Evolutionary conservation across 2,797 vertebrate species (phyloP).

Genomic region (Tauraco hartlaubi): DNA sequence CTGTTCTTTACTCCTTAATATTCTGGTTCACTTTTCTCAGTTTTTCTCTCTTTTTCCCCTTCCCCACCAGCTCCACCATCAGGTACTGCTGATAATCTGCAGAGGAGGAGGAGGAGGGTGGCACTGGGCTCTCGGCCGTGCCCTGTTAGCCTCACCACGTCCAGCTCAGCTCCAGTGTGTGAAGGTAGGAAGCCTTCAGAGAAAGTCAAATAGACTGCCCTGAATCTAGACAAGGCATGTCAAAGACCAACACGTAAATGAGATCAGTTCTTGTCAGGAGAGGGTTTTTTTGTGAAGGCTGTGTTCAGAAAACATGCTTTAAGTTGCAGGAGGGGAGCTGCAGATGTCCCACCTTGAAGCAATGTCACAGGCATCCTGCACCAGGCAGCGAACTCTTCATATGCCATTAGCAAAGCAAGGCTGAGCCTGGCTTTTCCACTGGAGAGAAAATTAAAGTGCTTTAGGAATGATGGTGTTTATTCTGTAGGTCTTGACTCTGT

Average conservation of each 20-base stretch:
- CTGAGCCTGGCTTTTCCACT: neutral
- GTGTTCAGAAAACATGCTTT: neutral
- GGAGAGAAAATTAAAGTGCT: neutral
- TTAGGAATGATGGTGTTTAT: neutral
- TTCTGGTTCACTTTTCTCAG: neutral
- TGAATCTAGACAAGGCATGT: neutral
- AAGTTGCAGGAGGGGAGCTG: neutral
- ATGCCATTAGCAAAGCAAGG: neutral
- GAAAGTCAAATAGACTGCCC: neutral
- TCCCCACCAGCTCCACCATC: neutral
- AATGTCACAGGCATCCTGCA: neutral
- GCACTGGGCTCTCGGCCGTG: neutral
- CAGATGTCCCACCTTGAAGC: neutral
- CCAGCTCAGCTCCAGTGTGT: neutral
- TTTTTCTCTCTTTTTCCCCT: neutral
- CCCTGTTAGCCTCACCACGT: neutral
- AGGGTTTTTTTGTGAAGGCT: neutral
- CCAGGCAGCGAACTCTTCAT: neutral
- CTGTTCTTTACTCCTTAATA: constrained; percentile 45
- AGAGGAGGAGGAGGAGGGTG: neutral
- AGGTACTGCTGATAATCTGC: neutral
- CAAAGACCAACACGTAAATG: neutral
- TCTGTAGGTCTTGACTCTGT: neutral
- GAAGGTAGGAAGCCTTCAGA: neutral
- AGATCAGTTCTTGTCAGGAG: neutral